Percentiles rank a stretch among this genome's conserved stretches.
Evolutionary conservation across 2,797 vertebrate genomes (phyloP).

Genomic region (Clarias platycephalus): DNA sequence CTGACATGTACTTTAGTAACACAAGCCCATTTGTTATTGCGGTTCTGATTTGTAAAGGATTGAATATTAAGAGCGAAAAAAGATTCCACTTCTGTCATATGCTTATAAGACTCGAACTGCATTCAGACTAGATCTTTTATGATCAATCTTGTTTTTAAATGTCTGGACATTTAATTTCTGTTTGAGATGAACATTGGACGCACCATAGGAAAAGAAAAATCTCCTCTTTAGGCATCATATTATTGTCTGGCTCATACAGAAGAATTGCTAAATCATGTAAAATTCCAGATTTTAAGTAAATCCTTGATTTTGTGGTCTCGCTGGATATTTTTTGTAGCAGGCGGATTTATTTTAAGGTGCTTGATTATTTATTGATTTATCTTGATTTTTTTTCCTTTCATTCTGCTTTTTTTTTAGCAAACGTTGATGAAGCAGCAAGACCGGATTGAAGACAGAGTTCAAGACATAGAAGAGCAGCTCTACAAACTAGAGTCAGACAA

Average conservation of each 20-base stretch:
- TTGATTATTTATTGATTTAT: background rate
- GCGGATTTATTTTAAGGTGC: constrained; percentile 13
- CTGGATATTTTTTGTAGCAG: background rate
- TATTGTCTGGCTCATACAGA: background rate
- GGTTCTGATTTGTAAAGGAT: constrained; percentile 39
- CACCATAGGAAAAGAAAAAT: constrained; percentile 8
- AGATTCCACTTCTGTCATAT: constrained; percentile 35
- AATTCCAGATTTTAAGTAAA: background rate
- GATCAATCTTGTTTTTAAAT: background rate
- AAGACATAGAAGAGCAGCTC: constrained; percentile 97
- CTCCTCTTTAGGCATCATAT: background rate
- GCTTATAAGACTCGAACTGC: constrained; percentile 21
- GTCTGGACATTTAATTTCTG: background rate
- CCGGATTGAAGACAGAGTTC: constrained; percentile 92
- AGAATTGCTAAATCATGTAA: background rate
- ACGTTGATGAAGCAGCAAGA: constrained; percentile 97
- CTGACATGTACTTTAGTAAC: constrained; percentile 49
- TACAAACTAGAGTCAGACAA: constrained; percentile 98
- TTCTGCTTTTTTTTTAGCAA: constrained; percentile 76
- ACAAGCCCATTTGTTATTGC: constrained; percentile 48
- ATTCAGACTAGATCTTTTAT: constrained; percentile 33
- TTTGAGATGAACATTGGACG: background rate
- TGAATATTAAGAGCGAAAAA: constrained; percentile 45
- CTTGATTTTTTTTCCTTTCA: background rate
- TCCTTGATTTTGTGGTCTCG: background rate